Percentiles rank a stretch among this genome's conserved stretches.
Conservation (phyloP, 2,797 vertebrate genomes). For the Cynodonichthys magdalenae region DNA sequence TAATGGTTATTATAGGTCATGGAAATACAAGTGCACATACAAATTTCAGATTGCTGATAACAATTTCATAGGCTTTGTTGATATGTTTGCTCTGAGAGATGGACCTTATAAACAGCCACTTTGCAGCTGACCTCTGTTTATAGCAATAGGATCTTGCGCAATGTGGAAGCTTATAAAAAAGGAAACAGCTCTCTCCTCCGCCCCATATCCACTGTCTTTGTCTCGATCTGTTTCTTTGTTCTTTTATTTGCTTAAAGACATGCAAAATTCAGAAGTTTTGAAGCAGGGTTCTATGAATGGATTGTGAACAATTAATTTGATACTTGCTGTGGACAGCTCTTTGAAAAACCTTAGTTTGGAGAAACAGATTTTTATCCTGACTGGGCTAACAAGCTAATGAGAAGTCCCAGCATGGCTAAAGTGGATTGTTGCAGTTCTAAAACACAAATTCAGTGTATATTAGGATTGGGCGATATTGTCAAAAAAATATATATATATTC, state of each 20-base stretch:
- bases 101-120: conserved; percentile 68
- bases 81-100: conserved; percentile 54
- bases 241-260: conserved; percentile 30
- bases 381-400: no score
- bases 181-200: conserved; percentile 31
- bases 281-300: no score
- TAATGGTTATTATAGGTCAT: conserved; percentile 59
- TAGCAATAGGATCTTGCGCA: conserved; percentile 59
- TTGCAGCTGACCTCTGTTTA: conserved; percentile 67
- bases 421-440: no score
- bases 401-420: no score
- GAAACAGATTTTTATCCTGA: no score
- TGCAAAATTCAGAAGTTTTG: no score
- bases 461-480: no score
- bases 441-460: no score
- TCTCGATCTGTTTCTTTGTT: conserved; percentile 15
- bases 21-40: conserved; percentile 38
- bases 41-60: conserved; percentile 33
- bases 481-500: no score
- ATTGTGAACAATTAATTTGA: no score
- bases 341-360: no score
- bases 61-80: conserved; percentile 57
- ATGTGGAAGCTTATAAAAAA: conserved; percentile 54
- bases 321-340: no score
- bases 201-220: conserved; percentile 23